Conservation (phyloP, 1,140 invertebrate species). For the Dendroctonus ponderosae region DNA sequence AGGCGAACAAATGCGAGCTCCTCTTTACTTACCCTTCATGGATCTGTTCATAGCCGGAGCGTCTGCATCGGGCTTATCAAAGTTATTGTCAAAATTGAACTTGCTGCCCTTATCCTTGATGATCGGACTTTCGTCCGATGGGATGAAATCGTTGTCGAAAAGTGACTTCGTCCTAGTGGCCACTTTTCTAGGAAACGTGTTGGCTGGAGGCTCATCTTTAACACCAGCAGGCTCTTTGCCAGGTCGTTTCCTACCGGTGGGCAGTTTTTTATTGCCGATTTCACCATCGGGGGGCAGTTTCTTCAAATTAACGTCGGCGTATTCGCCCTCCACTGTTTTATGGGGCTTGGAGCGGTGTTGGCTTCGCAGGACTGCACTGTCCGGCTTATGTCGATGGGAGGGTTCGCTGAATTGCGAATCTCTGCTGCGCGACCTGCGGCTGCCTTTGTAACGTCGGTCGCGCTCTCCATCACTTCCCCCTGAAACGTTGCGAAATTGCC, state of each 20-base stretch:
- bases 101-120: conserved; percentile 21
- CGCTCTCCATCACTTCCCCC: conserved; percentile 49
- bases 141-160: conserved; percentile 70
- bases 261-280: conserved; percentile 34
- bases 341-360: conserved; percentile 37
- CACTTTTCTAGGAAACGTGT: conserved; percentile 43
- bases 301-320: conserved; percentile 33
- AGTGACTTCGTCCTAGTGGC: conserved; percentile 54
- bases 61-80: too few species aligned
- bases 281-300: conserved; percentile 33
- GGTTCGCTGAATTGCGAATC: conserved; percentile 49
- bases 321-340: conserved; percentile 39
- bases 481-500: not conserved
- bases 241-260: conserved; percentile 36
- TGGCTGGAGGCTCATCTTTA: conserved; percentile 35
- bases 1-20: too few species aligned
- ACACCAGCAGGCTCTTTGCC: conserved; percentile 30
- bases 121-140: conserved; percentile 41
- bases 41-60: conserved; percentile 1
- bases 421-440: conserved; percentile 45
- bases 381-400: conserved; percentile 44
- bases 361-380: conserved; percentile 24
- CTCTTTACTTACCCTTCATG: conserved; percentile 10
- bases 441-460: conserved; percentile 45
- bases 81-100: conserved; percentile 44